Evolutionary conservation across 92 coral and sea anemone genomes (phyloP).

Genomic region (Virgularia gustaviana): DNA sequence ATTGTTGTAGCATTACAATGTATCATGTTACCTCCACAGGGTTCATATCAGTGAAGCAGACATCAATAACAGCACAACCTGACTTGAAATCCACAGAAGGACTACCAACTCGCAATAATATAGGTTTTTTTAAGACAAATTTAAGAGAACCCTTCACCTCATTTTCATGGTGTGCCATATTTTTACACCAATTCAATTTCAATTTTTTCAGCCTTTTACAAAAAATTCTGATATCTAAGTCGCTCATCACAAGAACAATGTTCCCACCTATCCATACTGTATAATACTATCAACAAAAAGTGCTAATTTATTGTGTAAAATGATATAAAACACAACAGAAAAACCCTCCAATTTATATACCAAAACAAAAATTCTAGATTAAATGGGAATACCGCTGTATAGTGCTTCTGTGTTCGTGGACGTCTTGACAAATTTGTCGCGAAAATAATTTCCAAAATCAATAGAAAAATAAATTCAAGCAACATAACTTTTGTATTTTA

Average conservation of each 20-base stretch:
- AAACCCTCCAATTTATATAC: no score
- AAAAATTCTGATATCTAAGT: not conserved
- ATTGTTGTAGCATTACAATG: not conserved
- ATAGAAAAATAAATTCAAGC: no score
- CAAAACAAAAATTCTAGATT: no score
- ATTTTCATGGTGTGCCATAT: not conserved
- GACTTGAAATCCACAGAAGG: conserved; percentile 44
- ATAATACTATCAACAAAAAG: no score
- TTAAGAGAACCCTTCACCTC: conserved; percentile 7
- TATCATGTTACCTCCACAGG: conserved; percentile 30
- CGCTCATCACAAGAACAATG: not conserved
- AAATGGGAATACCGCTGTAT: no score
- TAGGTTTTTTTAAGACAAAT: conserved; percentile 48
- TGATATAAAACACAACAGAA: no score
- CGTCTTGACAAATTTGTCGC: no score
- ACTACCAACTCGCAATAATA: conserved; percentile 48
- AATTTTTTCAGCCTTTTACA: not conserved
- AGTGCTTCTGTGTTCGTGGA: no score
- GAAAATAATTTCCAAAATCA: no score
- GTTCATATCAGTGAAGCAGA: conserved; percentile 33
- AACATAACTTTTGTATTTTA: no score
- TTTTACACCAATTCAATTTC: not conserved
- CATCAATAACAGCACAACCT: conserved; percentile 53
- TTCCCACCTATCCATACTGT: not conserved
- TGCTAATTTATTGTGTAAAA: no score